A percentile compares a stretch with the other conserved stretches of the same genome.
These are phyloP conservation scores for Bombus soroeensis DNA, from an alignment of 1,140 invertebrate species.

Conservation along the genomic window DNA sequence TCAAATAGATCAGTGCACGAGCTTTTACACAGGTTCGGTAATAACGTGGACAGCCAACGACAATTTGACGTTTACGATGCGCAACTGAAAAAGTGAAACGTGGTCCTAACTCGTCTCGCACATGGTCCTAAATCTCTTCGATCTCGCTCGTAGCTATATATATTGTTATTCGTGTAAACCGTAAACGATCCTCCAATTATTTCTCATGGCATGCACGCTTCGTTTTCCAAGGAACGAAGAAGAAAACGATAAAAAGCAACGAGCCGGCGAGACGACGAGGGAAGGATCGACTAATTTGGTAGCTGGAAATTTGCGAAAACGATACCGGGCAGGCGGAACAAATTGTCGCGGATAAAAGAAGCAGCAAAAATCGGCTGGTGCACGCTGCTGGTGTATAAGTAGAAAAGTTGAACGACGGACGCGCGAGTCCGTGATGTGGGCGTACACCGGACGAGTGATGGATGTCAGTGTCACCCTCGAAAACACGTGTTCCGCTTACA, in stretches of 20 bases:
- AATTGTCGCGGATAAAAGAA: conserved; percentile 38
- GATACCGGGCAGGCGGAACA: conserved; percentile 39
- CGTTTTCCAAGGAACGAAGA: background rate
- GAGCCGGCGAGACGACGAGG: background rate
- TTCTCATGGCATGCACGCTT: too few relatives aligned
- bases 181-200: background rate
- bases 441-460: conserved; percentile 76
- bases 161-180: background rate
- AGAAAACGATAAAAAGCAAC: background rate
- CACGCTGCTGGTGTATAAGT: conserved; percentile 37
- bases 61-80: too few relatives aligned
- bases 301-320: conserved; percentile 48
- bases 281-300: conserved; percentile 37
- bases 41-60: too few relatives aligned
- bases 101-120: too few relatives aligned
- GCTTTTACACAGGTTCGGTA: too few relatives aligned
- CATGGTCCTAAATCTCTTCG: too few relatives aligned
- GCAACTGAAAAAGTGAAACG: too few relatives aligned
- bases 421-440: conserved; percentile 66
- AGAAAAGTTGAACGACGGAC: conserved; percentile 46
- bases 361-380: background rate
- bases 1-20: too few relatives aligned
- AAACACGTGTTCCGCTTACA: conserved; percentile 78
- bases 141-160: background rate
- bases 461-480: conserved; percentile 79